These are phyloP conservation scores for Crypturellus undulatus DNA, from an alignment of 2,113 vertebrate species.

Conservation along the genomic window DNA sequence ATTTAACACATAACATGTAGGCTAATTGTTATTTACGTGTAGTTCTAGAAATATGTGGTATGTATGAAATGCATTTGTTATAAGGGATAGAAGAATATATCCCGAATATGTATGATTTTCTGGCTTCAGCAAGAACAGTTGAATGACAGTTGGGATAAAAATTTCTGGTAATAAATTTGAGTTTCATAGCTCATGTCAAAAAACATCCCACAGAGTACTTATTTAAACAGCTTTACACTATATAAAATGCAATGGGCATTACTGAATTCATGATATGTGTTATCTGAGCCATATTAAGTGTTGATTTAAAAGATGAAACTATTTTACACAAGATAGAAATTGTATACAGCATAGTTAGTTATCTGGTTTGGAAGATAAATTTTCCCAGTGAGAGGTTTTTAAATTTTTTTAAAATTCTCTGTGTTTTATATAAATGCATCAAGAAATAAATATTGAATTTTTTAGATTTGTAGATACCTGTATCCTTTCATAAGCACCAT, in stretches of 20 bases:
- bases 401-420: not conserved
- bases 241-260: not conserved
- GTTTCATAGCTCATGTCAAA: not conserved
- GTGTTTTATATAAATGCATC: not conserved
- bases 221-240: not conserved
- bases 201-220: not conserved
- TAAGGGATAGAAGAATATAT: not conserved
- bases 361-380: not conserved
- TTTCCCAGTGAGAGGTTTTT: not conserved
- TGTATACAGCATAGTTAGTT: not conserved
- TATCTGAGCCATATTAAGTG: not conserved
- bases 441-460: not conserved
- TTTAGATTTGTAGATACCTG: not conserved
- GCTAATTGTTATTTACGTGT: not conserved
- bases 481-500: not conserved
- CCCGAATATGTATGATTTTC: not conserved
- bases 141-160: not conserved
- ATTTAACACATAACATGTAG: not conserved
- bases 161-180: not conserved
- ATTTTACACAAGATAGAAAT: not conserved
- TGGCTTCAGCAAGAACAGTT: not conserved
- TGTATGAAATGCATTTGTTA: not conserved
- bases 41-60: not conserved
- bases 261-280: not conserved
- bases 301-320: not conserved